Evolutionary conservation across 2,797 vertebrate species (phyloP).

Genomic region (Lithobates sylvaticus): DNA sequence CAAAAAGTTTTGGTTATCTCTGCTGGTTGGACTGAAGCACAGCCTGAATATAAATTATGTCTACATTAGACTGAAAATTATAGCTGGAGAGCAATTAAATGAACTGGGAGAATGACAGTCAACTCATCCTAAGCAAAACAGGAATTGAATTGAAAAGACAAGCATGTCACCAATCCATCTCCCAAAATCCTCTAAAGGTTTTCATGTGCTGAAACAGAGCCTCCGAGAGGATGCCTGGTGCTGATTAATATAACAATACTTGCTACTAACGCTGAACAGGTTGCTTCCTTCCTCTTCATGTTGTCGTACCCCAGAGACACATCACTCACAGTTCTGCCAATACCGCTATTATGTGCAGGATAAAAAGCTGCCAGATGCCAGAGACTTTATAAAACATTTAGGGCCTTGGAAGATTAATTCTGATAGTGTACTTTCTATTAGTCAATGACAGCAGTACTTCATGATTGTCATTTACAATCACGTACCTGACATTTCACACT

Average conservation of each 20-base stretch:
- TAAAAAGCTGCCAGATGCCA: background rate
- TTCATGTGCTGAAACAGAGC: background rate
- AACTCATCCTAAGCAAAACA: background rate
- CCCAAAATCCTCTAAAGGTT: constrained; percentile 4
- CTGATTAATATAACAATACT: constrained; percentile 5
- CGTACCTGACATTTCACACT: too few relatives aligned
- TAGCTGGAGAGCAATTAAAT: too few relatives aligned
- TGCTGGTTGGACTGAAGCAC: too few relatives aligned
- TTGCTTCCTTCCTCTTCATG: background rate
- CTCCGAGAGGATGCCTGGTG: background rate
- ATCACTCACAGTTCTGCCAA: constrained; percentile 8
- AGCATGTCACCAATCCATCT: background rate
- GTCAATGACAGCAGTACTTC: too few relatives aligned
- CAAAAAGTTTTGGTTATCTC: too few relatives aligned
- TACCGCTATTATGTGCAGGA: background rate
- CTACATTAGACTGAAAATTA: too few relatives aligned
- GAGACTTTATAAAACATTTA: background rate
- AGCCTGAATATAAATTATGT: too few relatives aligned
- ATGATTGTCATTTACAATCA: too few relatives aligned
- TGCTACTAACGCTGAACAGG: background rate
- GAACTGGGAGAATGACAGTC: too few relatives aligned
- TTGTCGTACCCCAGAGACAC: constrained; percentile 9
- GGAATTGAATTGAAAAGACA: too few relatives aligned
- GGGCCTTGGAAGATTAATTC: background rate
- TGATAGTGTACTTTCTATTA: background rate